Conservation (phyloP, 2,888 invertebrate genomes). For the Brachypterus glaber region DNA sequence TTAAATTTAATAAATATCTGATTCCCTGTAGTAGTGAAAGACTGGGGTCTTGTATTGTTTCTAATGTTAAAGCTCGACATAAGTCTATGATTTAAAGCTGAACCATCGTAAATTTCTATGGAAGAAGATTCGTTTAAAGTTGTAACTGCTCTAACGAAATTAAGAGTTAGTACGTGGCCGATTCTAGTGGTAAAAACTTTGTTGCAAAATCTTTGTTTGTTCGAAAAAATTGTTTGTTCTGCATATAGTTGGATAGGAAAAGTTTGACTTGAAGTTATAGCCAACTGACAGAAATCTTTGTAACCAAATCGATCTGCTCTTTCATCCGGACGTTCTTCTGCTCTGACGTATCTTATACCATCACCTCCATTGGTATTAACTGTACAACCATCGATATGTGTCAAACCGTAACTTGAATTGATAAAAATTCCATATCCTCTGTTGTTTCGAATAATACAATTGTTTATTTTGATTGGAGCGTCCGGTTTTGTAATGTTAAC, state of each 20-base stretch:
- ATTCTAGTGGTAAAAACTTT: slow-evolving; percentile 70
- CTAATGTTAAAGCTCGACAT: slow-evolving; percentile 62
- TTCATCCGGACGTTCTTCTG: slow-evolving; percentile 68
- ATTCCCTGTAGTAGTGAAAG: slow-evolving; percentile 71
- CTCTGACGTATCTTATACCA: slow-evolving; percentile 78
- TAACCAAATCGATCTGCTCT: slow-evolving; percentile 65
- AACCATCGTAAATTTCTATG: slow-evolving; percentile 72
- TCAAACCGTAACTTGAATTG: slow-evolving; percentile 77
- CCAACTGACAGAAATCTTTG: slow-evolving; percentile 76
- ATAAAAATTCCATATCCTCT: slow-evolving; percentile 82
- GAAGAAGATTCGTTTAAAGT: slow-evolving; percentile 64
- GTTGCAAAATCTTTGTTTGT: slow-evolving; percentile 60
- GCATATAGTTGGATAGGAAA: slow-evolving; percentile 78
- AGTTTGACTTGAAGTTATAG: slow-evolving; percentile 68
- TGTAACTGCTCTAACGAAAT: slow-evolving; percentile 72
- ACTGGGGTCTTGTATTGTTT: slow-evolving; percentile 83
- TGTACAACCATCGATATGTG: slow-evolving; percentile 66
- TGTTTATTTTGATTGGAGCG: slow-evolving; percentile 69
- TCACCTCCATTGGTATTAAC: slow-evolving; percentile 83
- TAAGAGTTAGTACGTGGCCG: slow-evolving; percentile 76
- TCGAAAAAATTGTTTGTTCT: slow-evolving; percentile 66
- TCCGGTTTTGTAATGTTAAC: slow-evolving; percentile 80
- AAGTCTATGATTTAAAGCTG: slow-evolving; percentile 58
- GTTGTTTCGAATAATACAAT: slow-evolving; percentile 77
- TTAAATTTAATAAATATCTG: slow-evolving; percentile 71